These are phyloP conservation scores for Trinorchestia longiramus DNA, from an alignment of 1,140 invertebrate genomes.

Conservation along the genomic window DNA sequence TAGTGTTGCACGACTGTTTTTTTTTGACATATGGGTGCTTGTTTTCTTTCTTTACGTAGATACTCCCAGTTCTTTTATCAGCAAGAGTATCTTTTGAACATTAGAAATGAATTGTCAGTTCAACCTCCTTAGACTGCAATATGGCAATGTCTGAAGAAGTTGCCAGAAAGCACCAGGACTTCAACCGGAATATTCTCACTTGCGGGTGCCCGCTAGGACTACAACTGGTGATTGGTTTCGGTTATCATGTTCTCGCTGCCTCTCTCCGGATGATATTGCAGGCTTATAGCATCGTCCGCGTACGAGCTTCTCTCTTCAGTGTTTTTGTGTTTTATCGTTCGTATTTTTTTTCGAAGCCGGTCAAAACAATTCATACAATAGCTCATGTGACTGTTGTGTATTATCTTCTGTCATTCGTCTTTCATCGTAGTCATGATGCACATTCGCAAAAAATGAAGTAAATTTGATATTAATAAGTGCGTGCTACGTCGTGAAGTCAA, in stretches of 20 bases:
- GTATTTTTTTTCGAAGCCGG: neutral
- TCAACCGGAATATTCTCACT: neutral
- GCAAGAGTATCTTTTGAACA: neutral
- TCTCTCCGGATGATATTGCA: neutral
- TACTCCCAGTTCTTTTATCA: neutral
- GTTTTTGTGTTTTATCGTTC: neutral
- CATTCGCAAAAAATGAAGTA: no score
- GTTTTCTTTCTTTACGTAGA: neutral
- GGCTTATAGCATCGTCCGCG: neutral
- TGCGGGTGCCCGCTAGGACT: constrained; percentile 17
- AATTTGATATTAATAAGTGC: no score
- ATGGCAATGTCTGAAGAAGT: neutral
- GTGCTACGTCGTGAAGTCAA: no score
- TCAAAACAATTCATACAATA: neutral
- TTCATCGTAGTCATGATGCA: no score
- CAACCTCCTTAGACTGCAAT: neutral
- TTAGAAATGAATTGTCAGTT: neutral
- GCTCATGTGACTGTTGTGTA: no score
- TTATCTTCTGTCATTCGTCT: no score
- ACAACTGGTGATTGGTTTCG: constrained; percentile 17
- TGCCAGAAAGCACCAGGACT: neutral
- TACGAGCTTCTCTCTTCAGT: no score
- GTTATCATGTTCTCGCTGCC: constrained; percentile 9
- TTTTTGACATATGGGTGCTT: neutral
- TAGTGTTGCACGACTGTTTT: neutral